Evolutionary conservation across 2,888 invertebrate species (phyloP).

Genomic region (Odontocolon sp.): DNA sequence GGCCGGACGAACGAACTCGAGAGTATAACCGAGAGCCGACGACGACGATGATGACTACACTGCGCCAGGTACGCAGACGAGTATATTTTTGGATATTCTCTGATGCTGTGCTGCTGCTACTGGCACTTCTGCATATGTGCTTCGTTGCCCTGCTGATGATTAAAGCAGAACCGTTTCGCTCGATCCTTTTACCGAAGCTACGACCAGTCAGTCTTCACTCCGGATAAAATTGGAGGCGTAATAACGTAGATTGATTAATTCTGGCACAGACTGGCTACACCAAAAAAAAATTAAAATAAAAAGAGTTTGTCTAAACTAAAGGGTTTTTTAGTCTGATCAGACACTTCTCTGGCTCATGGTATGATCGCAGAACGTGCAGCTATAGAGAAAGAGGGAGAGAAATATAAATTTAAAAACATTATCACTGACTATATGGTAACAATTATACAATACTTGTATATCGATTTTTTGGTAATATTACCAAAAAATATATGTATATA

Average conservation of each 20-base stretch:
- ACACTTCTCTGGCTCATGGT: neutral
- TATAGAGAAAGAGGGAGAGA: no score
- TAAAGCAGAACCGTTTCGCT: conserved; percentile 8
- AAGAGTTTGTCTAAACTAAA: neutral
- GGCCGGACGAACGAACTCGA: conserved; percentile 40
- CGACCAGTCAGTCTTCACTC: neutral
- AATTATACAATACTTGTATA: no score
- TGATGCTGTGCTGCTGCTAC: conserved; percentile 2
- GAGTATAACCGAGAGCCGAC: conserved; percentile 23
- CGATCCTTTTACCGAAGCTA: neutral
- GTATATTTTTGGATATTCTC: conserved; percentile 56
- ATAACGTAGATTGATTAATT: conserved; percentile 9
- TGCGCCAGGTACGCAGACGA: conserved; percentile 49
- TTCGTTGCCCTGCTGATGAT: neutral
- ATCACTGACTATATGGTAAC: no score
- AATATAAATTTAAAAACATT: no score
- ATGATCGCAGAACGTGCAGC: no score
- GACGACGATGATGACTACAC: conserved; percentile 43
- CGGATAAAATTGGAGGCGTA: conserved; percentile 2
- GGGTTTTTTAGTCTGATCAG: neutral
- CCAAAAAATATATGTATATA: no score
- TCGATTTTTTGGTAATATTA: no score
- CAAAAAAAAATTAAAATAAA: neutral
- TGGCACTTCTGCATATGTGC: conserved; percentile 1
- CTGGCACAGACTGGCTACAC: neutral